Evolutionary conservation across 1,140 invertebrate species (phyloP).

Genomic region (Trichonephila clavata): DNA sequence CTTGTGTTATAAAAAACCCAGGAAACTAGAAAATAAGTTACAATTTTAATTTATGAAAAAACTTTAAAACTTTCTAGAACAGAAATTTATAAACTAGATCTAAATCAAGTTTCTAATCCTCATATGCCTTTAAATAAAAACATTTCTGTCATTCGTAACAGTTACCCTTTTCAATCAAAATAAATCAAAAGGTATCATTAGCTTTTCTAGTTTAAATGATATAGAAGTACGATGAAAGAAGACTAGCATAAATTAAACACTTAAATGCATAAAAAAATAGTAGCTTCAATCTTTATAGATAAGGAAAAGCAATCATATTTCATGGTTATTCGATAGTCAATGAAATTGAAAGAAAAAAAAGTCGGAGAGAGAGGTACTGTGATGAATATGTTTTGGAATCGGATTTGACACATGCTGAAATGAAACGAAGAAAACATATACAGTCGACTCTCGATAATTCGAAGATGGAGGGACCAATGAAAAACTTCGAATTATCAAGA

Average conservation of each 20-base stretch:
- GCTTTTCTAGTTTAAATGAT: not conserved
- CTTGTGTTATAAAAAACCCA: too few species aligned
- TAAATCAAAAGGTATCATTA: not conserved
- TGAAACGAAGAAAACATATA: not conserved
- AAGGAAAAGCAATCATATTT: conserved; percentile 29
- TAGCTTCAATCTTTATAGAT: not conserved
- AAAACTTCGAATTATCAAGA: too few species aligned
- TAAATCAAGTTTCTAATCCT: too few species aligned
- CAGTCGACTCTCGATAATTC: too few species aligned
- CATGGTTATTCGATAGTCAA: conserved; percentile 26
- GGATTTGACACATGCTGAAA: not conserved
- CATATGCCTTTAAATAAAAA: too few species aligned
- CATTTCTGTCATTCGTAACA: not conserved
- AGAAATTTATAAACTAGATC: too few species aligned
- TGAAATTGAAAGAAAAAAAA: not conserved
- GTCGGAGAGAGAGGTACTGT: not conserved
- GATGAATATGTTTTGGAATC: not conserved
- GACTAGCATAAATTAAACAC: not conserved
- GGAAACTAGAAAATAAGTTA: too few species aligned
- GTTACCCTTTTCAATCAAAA: not conserved
- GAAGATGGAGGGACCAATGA: too few species aligned
- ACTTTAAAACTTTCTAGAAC: too few species aligned
- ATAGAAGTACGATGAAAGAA: not conserved
- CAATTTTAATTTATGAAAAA: too few species aligned
- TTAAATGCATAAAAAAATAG: conserved; percentile 30